Percentiles rank a stretch among this genome's conserved stretches.
Conservation (phyloP, 37 sponge, comb jelly and placozoan genomes). For the Petrosia ficiformis region DNA sequence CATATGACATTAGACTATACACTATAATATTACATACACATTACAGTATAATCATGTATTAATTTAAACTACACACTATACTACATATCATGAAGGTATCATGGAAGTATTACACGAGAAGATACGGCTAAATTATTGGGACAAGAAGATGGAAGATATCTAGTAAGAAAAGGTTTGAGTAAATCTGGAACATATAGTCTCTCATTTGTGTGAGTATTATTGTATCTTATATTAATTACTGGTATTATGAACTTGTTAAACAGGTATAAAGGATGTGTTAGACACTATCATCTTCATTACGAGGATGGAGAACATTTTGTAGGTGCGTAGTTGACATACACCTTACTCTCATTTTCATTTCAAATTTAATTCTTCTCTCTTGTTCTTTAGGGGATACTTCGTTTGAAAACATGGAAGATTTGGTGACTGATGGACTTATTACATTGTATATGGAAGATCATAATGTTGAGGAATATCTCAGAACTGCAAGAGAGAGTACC, state of each 20-base stretch:
- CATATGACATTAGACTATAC: no score
- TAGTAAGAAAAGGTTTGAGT: conserved; percentile 68
- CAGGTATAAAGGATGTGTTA: conserved; percentile 57
- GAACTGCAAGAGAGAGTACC: conserved; percentile 37
- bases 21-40: background rate
- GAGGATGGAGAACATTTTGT: conserved; percentile 51
- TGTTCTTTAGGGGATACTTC: conserved; percentile 78
- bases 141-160: conserved; percentile 62
- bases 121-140: conserved; percentile 57
- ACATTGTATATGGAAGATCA: conserved; percentile 77
- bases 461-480: conserved; percentile 63
- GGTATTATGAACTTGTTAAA: background rate
- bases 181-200: conserved; percentile 76
- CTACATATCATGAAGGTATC: conserved; percentile 47
- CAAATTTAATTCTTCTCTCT: background rate
- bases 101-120: conserved; percentile 71
- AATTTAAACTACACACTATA: background rate
- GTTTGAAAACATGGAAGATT: conserved; percentile 83
- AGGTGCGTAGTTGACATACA: conserved; percentile 43
- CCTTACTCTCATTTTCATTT: no score
- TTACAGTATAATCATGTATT: background rate
- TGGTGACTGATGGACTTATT: conserved; percentile 87
- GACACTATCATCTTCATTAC: conserved; percentile 70
- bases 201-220: conserved; percentile 82
- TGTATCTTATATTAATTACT: no score